These are phyloP conservation scores for Epinephelus lanceolatus DNA, from an alignment of 2,113 vertebrate genomes.

Conservation along the genomic window DNA sequence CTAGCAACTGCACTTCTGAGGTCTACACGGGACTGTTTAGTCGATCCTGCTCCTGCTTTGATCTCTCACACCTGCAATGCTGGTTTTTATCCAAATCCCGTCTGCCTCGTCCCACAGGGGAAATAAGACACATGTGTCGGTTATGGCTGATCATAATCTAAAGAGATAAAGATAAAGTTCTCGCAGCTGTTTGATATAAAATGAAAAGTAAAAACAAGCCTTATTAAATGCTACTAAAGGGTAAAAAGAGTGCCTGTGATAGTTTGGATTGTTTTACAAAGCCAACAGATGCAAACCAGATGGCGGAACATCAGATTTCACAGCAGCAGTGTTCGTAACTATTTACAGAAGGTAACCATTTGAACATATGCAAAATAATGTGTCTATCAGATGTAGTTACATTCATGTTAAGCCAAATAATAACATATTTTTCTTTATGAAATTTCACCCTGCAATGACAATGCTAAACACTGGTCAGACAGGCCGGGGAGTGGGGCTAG, in stretches of 20 bases:
- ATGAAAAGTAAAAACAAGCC: neutral
- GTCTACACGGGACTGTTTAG: constrained; percentile 17
- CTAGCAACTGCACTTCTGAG: neutral
- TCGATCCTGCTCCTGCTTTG: constrained; percentile 34
- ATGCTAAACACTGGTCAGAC: too few relatives aligned
- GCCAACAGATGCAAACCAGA: constrained; percentile 21
- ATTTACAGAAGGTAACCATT: neutral
- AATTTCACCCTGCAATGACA: neutral
- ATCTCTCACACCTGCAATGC: constrained; percentile 17
- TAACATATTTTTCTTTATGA: neutral
- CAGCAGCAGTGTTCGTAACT: constrained; percentile 3
- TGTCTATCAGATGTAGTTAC: neutral
- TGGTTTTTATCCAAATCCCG: constrained; percentile 19
- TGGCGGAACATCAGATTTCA: neutral
- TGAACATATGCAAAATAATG: neutral
- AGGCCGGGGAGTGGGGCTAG: neutral
- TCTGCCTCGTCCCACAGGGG: neutral
- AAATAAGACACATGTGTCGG: constrained; percentile 15
- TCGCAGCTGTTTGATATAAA: constrained; percentile 5
- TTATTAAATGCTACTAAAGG: neutral
- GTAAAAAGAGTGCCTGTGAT: neutral
- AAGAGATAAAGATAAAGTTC: neutral
- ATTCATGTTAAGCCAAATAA: neutral
- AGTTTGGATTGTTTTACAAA: neutral
- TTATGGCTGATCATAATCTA: neutral